These are phyloP conservation scores for Prenolepis imparis DNA, from an alignment of 2,888 invertebrate species.

Conservation along the genomic window DNA sequence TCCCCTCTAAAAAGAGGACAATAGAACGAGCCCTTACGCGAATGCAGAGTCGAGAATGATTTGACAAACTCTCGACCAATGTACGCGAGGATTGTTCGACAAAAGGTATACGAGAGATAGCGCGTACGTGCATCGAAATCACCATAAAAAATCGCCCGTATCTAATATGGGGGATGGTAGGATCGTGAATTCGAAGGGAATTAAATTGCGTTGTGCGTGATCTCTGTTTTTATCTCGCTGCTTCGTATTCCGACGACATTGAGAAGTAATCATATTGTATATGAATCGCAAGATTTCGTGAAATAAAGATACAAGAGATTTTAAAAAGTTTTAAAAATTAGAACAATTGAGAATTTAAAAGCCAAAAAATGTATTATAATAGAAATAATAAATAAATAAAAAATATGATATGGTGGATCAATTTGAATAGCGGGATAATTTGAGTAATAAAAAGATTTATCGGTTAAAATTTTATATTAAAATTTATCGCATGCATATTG, in stretches of 20 bases:
- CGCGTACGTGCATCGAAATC: conserved; percentile 77
- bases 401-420: not conserved
- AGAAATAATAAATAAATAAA: not conserved
- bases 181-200: conserved; percentile 68
- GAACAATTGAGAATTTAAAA: not conserved
- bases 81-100: conserved; percentile 55
- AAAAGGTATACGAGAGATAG: conserved; percentile 54
- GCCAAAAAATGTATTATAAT: not conserved
- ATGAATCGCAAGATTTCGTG: not conserved
- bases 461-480: not conserved
- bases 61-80: conserved; percentile 78
- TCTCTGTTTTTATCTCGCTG: conserved; percentile 20
- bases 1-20: conserved; percentile 73
- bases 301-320: not conserved
- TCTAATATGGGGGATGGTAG: conserved; percentile 57
- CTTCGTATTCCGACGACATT: not conserved
- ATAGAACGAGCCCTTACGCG: conserved; percentile 72
- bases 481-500: not conserved
- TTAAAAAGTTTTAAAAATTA: not conserved
- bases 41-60: conserved; percentile 77
- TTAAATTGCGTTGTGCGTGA: conserved; percentile 60
- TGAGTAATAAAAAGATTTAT: not conserved
- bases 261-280: not conserved
- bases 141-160: conserved; percentile 78
- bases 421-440: not conserved